phyloP scores from a whole-genome alignment of 1,140 invertebrate species.

The Diorhabda elongata region DNA sequence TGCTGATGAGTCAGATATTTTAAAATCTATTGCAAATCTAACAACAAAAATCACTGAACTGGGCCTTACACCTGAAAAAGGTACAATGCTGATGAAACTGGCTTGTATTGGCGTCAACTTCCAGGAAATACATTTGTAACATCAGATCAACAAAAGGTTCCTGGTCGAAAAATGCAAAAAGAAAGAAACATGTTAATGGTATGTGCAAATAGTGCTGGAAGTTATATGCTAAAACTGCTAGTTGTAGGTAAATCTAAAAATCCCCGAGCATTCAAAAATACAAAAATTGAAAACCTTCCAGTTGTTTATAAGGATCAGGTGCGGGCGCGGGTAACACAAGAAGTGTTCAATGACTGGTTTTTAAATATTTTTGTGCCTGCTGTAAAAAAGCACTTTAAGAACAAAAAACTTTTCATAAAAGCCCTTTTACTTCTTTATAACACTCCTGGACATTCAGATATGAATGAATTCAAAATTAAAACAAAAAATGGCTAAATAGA shows the following conservation, averaged over 20 bases:
- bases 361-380: too few species aligned
- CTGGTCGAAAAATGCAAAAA: not conserved
- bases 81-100: not conserved
- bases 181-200: not conserved
- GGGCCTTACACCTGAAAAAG: not conserved
- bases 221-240: not conserved
- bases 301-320: too few species aligned
- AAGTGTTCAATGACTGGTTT: too few species aligned
- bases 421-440: not conserved
- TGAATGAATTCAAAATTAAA: not conserved
- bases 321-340: too few species aligned
- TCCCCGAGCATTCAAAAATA: too few species aligned
- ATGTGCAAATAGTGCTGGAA: not conserved
- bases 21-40: constrained; percentile 16
- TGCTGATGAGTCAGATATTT: constrained; percentile 10
- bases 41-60: constrained; percentile 14
- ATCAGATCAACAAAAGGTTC: not conserved
- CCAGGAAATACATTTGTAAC: not conserved
- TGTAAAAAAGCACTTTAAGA: too few species aligned
- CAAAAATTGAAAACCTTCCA: too few species aligned
- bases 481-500: not conserved
- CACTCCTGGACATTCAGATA: not conserved
- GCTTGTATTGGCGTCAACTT: not conserved
- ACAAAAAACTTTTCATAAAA: not conserved
- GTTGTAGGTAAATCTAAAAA: not conserved